Evolutionary conservation across 2,888 invertebrate genomes (phyloP).

Genomic region (Griposia aprilina): DNA sequence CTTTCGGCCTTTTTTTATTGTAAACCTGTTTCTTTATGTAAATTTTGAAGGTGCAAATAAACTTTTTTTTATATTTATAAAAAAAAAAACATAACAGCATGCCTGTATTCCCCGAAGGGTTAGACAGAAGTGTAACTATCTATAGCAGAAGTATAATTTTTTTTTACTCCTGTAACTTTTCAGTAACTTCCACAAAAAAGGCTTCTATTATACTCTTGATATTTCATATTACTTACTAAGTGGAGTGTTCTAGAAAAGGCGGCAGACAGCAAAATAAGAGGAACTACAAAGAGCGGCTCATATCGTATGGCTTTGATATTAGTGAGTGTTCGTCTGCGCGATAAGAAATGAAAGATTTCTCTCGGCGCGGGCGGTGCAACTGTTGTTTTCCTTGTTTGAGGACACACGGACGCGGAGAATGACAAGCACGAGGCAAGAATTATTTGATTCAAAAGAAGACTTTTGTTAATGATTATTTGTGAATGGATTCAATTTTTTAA

Average conservation of each 20-base stretch:
- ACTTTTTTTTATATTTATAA: too few species aligned
- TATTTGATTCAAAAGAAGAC: neutral
- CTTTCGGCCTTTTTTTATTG: too few species aligned
- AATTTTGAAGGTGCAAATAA: too few species aligned
- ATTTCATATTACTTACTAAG: constrained; percentile 12
- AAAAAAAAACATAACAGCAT: neutral
- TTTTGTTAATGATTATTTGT: neutral
- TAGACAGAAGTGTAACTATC: neutral
- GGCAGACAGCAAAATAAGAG: constrained; percentile 35
- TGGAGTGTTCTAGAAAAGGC: constrained; percentile 5
- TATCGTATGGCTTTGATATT: constrained; percentile 72
- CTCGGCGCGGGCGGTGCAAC: constrained; percentile 59
- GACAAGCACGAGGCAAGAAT: neutral
- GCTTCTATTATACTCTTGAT: neutral
- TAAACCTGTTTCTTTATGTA: too few species aligned
- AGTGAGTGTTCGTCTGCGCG: constrained; percentile 75
- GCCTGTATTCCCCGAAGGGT: neutral
- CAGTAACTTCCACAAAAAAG: neutral
- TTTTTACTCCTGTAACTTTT: neutral
- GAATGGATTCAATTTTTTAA: neutral
- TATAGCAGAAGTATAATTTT: neutral
- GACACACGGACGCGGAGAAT: constrained; percentile 67
- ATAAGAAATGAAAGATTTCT: constrained; percentile 87
- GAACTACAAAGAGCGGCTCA: constrained; percentile 54
- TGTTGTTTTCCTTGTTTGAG: constrained; percentile 70